Evolutionary conservation across 2,888 invertebrate species (phyloP), one percentile per base, ranked within the genome.

Genomic region (Eurytoma adleriae): DNA sequence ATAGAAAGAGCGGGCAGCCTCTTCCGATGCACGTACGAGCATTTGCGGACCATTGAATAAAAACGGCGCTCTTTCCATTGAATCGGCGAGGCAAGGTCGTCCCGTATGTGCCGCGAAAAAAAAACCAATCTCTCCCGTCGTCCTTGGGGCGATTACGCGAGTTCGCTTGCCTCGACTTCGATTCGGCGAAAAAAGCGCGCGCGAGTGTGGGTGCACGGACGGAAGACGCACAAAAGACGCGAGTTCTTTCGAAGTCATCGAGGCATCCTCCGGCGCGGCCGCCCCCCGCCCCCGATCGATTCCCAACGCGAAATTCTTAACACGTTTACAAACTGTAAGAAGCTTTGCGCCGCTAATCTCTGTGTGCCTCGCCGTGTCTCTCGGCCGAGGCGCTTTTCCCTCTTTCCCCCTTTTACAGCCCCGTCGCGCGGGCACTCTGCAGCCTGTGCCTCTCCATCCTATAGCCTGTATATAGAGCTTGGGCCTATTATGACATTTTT

Each of bases 301-400:
- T 20, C 20, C 16, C 52, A 20, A 56, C 27, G 50, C 56, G 56
- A 56, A 59, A 70, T 66, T 79, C 54, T 69, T 30, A 61, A 64
- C 62, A n/a, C 73, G 64, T 64, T 69, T 50, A 54, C 69, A 27
- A 69, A 79, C n/a, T 61, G 56, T 61, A 73, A 73, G 56, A 14
- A 62, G 68, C 67, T 68, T 67, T 68, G 59, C 73, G 18, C 71
- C 18, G 67, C n/a, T 78, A 78, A 56, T 68, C 66, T 30, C 30
- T 48, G 1, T 13, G 30, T 61, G 16, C 14, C n/a, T 12, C 14
- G 2, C 1, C n/a, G n/a, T 56, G 18, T n/a, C 16, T 54, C 24
- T 24, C 24, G 24, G 24, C 24, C 24, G 24, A 24, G 24, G 24
- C 24, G 24, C 24, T 24, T n/a, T 14, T 40, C 27, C 13, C 56